These are phyloP conservation scores for Labeo rohita DNA, from an alignment of 2,113 vertebrate species.

Conservation along the genomic window DNA sequence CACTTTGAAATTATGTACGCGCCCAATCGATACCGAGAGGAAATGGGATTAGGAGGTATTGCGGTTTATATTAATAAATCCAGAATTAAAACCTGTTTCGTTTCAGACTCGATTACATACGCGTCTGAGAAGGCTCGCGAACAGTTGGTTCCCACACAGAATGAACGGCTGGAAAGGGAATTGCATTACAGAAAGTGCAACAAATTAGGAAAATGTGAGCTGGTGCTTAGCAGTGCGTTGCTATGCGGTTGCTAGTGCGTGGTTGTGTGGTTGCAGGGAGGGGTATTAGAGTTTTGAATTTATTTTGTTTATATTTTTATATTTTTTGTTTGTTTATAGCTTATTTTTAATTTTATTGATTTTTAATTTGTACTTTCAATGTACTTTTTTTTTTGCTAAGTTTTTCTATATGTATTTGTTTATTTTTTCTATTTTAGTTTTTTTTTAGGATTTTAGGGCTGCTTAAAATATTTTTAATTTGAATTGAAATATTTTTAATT, in stretches of 20 bases:
- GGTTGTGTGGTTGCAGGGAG: neutral
- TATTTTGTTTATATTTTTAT: neutral
- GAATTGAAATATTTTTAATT: neutral
- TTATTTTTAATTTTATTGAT: neutral
- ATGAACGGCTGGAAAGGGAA: neutral
- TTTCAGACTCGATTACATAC: conserved; percentile 8
- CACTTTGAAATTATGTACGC: conserved; percentile 36
- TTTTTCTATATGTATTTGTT: no score
- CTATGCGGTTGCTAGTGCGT: neutral
- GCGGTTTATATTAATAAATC: conserved; percentile 35
- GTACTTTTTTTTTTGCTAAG: no score
- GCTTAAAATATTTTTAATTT: no score
- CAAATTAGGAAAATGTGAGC: neutral
- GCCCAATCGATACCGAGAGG: conserved; percentile 20
- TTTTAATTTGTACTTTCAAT: no score
- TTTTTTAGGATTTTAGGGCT: neutral
- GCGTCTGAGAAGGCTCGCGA: neutral
- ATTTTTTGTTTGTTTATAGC: neutral
- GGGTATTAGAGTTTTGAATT: neutral
- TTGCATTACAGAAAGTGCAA: neutral
- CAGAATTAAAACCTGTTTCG: conserved; percentile 25
- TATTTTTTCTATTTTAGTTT: neutral
- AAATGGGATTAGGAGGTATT: conserved; percentile 50
- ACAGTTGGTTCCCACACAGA: conserved; percentile 3
- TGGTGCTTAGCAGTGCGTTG: neutral